phyloP scores from a whole-genome alignment of 2,113 vertebrate species.

The Campylomormyrus numenius region DNA sequence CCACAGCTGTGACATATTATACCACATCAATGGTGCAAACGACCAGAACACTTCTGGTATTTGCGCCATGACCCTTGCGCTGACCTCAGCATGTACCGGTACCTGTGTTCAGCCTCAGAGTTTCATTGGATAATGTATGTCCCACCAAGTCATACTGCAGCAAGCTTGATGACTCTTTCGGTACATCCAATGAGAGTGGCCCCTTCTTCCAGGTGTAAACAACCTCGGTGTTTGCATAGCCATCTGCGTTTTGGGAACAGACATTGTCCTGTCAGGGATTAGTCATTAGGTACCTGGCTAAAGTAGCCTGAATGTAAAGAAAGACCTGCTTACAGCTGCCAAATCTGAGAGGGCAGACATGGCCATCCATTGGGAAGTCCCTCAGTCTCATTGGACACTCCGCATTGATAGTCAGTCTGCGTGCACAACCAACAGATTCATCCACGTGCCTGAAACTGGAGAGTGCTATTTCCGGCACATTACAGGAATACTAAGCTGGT shows the following conservation, averaged over 20 bases:
- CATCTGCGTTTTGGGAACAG: slow-evolving; percentile 48
- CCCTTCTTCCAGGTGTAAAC: slow-evolving; percentile 70
- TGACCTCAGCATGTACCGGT: slow-evolving; percentile 12
- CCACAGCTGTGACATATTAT: not conserved
- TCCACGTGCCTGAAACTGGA: not conserved
- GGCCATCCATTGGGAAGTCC: slow-evolving; percentile 70
- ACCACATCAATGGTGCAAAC: not conserved
- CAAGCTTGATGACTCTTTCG: slow-evolving; percentile 66
- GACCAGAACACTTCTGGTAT: not conserved
- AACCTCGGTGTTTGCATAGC: slow-evolving; percentile 64
- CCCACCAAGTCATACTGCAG: slow-evolving; percentile 68
- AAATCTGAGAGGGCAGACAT: slow-evolving; percentile 66
- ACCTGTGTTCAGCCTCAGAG: slow-evolving; percentile 63
- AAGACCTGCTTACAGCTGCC: slow-evolving; percentile 63
- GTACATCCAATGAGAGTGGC: slow-evolving; percentile 58
- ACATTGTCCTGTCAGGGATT: not conserved
- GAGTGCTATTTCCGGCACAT: not conserved
- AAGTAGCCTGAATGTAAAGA: not conserved
- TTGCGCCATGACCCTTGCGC: not conserved
- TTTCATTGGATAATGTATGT: slow-evolving; percentile 58
- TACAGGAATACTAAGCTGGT: not conserved
- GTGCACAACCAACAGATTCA: not conserved
- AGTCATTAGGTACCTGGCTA: not conserved
- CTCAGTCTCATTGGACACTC: slow-evolving; percentile 66
- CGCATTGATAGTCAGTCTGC: slow-evolving; percentile 61